Base-by-base conservation (phyloP, 2,797 vertebrate genomes). In the Sebastiscus albofasciatus region DNA sequence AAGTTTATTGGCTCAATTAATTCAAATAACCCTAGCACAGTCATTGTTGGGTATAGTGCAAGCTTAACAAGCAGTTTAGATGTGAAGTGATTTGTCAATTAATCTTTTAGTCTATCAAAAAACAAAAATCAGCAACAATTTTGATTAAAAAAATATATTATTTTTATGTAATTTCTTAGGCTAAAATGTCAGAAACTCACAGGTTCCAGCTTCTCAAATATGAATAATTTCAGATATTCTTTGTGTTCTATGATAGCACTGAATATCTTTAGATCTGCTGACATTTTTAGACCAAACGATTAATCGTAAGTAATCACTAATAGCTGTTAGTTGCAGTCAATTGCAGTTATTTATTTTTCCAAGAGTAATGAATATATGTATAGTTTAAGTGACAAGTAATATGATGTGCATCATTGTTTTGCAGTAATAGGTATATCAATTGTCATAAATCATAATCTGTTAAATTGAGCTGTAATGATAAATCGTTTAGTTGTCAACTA, bases 181-280 rank as follows among this genome's bases (percentile, higher is more conserved):
- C n/a, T 54, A 10, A 68, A 36, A 71, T 71, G 55, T 0, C 1
- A 20, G 4, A 70, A 59, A 42, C 55, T 9, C 11, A 2, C 14
- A 5, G 10, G 0, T 42, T 27, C 16, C 0, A 1, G 16, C 9
- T 60, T 26, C 16, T 72, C 0, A 29, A 22, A 46, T 60, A 0
- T 31, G 20, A 61, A 72, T 22, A 3, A 16, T 49, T 72, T 16
- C 52, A 54, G 49, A 0, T 54, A 24, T 56, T 42, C 24, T 27
- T 66, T 4, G 3, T 39, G n/a, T 27, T 66, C 14, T 3, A 1
- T 0, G 10, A 54, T 54, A 5, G 20, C 11, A 54, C 4, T 54
- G 16, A 20, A 52, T 52, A n/a, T 52, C 20, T 52, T n/a, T 20
- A 52, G 4, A 20, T 55, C 54, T 12, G 52, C 12, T 10, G 27